Evolutionary conservation across 35 echinoderm and acorn worm species (phyloP).

Genomic region (Anneissia japonica): DNA sequence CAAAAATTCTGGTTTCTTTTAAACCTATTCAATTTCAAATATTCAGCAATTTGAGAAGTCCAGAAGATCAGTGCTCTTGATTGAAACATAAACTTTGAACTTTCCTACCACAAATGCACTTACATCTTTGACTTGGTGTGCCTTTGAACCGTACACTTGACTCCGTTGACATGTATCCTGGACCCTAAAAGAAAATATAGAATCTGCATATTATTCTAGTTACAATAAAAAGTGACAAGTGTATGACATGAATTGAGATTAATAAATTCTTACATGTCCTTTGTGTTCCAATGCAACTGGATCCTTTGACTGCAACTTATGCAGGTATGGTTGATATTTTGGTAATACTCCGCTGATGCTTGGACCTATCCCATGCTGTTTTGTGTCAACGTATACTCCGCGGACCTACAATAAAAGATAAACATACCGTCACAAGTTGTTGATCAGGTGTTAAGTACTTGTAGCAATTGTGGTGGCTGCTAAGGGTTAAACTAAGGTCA

Average conservation of each 20-base stretch:
- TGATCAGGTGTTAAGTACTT: too few species aligned
- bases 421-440: too few species aligned
- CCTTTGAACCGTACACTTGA: constrained; percentile 67
- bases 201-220: neutral
- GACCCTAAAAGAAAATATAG: constrained; percentile 46
- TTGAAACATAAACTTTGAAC: too few species aligned
- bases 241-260: neutral
- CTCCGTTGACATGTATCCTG: constrained; percentile 84
- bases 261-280: constrained; percentile 92
- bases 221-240: too few species aligned
- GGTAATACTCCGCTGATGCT: constrained; percentile 81
- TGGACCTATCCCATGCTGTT: constrained; percentile 73
- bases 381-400: constrained; percentile 78
- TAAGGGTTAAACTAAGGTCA: too few species aligned
- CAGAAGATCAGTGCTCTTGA: too few species aligned
- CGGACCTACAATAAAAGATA: constrained; percentile 40
- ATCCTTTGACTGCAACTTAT: constrained; percentile 78
- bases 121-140: constrained; percentile 68
- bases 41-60: too few species aligned
- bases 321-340: constrained; percentile 63
- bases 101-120: too few species aligned
- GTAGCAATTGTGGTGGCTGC: too few species aligned
- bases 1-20: too few species aligned
- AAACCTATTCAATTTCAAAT: too few species aligned
- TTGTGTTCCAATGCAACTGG: constrained; percentile 78